These are phyloP conservation scores for Ursus arctos DNA, from an alignment of 2,113 vertebrate species.

Conservation along the genomic window DNA sequence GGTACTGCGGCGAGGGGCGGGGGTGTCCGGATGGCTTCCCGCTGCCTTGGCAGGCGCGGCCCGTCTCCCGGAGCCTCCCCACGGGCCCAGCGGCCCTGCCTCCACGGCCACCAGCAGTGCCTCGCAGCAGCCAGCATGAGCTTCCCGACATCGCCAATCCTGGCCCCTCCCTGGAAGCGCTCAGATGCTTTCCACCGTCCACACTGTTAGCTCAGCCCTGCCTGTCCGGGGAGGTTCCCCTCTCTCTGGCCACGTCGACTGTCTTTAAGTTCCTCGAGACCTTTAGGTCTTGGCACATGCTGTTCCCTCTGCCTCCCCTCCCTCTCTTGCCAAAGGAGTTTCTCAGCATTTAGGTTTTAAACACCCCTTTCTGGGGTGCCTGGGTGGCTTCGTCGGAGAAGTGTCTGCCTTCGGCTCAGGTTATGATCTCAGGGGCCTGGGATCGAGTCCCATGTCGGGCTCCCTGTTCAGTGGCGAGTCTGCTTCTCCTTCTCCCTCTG, in stretches of 20 bases:
- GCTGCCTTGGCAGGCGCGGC: not conserved
- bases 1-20: not conserved
- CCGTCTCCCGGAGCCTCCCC: not conserved
- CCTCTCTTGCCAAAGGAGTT: not conserved
- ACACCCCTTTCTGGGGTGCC: not conserved
- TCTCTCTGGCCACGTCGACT: rapidly evolving
- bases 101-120: rapidly evolving
- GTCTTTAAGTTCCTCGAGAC: not conserved
- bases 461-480: not conserved
- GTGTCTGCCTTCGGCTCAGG: not conserved
- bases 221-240: rapidly evolving
- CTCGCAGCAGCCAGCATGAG: rapidly evolving
- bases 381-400: not conserved
- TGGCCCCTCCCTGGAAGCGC: not conserved
- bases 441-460: not conserved
- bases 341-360: not conserved
- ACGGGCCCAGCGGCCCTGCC: not conserved
- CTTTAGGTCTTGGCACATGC: not conserved
- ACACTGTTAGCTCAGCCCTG: rapidly evolving
- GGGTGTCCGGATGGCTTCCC: not conserved
- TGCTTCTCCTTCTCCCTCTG: not conserved
- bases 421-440: not conserved
- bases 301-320: not conserved
- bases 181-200: rapidly evolving
- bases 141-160: rapidly evolving